Conservation (phyloP, 2,888 invertebrate species). For the Erynnis tages region DNA sequence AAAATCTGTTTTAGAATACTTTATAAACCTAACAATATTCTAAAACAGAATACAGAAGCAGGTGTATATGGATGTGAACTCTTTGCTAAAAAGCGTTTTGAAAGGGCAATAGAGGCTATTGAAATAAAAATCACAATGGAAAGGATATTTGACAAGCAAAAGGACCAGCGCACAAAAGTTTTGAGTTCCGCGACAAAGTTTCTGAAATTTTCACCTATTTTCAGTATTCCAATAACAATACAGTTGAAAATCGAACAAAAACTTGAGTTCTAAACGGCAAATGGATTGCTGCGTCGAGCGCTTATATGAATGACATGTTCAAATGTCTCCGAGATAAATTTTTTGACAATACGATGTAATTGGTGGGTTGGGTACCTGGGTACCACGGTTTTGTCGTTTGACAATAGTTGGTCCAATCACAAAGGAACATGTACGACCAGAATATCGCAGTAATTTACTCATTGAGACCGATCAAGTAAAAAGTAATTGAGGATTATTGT, state of each 20-base stretch:
- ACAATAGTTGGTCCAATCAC: conserved; percentile 47
- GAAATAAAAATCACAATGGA: conserved; percentile 70
- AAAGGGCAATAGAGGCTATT: conserved; percentile 66
- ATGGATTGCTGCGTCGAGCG: conserved; percentile 29
- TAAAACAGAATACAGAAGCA: conserved; percentile 52
- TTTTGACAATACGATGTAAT: conserved; percentile 74
- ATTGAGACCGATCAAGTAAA: conserved; percentile 41
- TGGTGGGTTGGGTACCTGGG: conserved; percentile 82
- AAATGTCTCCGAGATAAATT: conserved; percentile 74
- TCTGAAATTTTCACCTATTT: conserved; percentile 21
- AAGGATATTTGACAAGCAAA: conserved; percentile 79
- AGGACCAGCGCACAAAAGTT: conserved; percentile 71
- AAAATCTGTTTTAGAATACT: conserved; percentile 2
- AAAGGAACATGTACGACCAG: conserved; percentile 55
- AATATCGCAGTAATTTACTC: conserved; percentile 69
- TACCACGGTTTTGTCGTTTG: conserved; percentile 62
- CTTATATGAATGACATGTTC: conserved; percentile 71
- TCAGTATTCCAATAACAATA: conserved; percentile 32
- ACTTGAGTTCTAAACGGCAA: conserved; percentile 15
- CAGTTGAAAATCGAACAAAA: conserved; percentile 38
- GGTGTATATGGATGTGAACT: conserved; percentile 55
- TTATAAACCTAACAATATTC: conserved; percentile 28
- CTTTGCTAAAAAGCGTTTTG: conserved; percentile 55
- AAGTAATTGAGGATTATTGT: conserved; percentile 24
- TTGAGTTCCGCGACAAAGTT: conserved; percentile 51